Conservation (phyloP, 2,113 vertebrate genomes). For the Athene cunicularia region DNA sequence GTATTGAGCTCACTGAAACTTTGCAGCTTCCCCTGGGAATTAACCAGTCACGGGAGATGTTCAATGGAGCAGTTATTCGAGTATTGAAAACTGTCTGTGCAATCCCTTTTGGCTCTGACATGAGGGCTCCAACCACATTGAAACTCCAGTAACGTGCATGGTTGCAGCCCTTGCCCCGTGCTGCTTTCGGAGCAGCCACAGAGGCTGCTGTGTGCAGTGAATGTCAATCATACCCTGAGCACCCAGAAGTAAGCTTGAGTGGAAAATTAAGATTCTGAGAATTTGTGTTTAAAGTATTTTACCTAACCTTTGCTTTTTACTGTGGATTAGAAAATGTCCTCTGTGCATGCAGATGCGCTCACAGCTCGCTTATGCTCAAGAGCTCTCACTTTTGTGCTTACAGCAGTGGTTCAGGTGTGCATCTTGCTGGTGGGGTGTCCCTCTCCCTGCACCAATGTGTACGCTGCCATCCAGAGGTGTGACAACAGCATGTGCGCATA, state of each 20-base stretch:
- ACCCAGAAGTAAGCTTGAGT: neutral
- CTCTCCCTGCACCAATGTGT: neutral
- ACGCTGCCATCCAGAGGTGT: neutral
- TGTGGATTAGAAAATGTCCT: neutral
- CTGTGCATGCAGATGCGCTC: neutral
- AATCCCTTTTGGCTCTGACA: neutral
- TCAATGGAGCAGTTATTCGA: neutral
- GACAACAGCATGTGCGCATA: neutral
- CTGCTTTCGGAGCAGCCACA: neutral
- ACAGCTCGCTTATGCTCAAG: neutral
- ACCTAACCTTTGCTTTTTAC: neutral
- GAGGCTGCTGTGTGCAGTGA: neutral
- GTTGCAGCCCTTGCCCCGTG: rapidly evolving
- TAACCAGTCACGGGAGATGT: neutral
- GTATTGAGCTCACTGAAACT: neutral
- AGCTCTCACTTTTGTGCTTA: neutral
- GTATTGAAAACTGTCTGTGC: neutral
- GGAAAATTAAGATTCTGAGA: neutral
- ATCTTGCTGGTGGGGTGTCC: rapidly evolving
- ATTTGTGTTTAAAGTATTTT: neutral
- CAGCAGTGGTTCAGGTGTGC: neutral
- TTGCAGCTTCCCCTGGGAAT: neutral
- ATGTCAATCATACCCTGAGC: neutral
- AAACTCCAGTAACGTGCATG: neutral
- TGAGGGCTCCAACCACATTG: neutral